Evolutionary conservation across 2,113 vertebrate genomes (phyloP), one percentile per base, ranked within the genome.

Genomic region (Rynchops niger): DNA sequence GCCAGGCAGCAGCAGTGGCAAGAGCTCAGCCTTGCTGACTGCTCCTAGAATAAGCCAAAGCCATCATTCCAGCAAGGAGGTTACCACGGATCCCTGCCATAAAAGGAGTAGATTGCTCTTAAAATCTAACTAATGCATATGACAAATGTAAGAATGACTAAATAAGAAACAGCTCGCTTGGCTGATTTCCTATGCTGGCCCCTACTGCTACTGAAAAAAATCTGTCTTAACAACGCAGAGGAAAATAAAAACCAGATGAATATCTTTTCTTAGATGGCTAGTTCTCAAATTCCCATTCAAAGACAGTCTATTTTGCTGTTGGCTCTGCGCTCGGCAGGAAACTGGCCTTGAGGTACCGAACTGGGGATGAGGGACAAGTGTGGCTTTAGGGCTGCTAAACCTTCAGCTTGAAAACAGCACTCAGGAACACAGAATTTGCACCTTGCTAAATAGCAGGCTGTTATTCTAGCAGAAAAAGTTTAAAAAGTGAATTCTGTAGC

Each of bases 81-180:
- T 56, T 92, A 52, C 69, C 42, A 71, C 58, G n/a, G 40, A 77
- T 47, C 63, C 55, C 63, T 77, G 83, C 79, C 70, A 81, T 82
- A 82, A 81, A 92, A 93, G 69, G 72, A 90, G n/a, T 6, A 85
- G 65, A 34, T 62, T 50, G 74, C 52, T 85, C 61, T 63, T 78
- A 61, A 90, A 81, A 38, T 58, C n/a, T 65, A 65, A 43, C 43
- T 59, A 79, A 52, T 53, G 50, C 20, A 4, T 19, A 76, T 63
- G 58, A 55, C 32, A 89, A 88, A 83, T 55, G 11, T 49, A 82
- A 72, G 84, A 79, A 58, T 29, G 59, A 29, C 72, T 92, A 90
- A 92, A 93, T 78, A 78, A 77, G 89, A 93, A 93, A 63, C 79
- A 85, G 73, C 45, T 72, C 56, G 6, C 78, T 94, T 93, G 94